Conservation (phyloP, 2,113 vertebrate genomes). For the Paratilapia polleni region DNA sequence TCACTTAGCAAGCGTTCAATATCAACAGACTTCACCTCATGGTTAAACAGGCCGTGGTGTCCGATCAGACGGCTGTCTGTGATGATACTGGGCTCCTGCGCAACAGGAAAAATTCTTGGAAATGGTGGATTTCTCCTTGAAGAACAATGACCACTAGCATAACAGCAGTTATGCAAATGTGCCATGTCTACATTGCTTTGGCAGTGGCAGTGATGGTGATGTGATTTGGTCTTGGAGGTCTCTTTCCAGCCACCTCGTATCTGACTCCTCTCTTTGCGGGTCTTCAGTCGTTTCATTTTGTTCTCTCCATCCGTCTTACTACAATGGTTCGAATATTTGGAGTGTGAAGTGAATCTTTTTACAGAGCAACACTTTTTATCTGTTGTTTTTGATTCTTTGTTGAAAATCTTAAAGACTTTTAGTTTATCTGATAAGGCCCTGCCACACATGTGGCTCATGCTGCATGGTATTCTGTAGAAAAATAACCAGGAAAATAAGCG, state of each 20-base stretch:
- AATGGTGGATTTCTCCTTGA: slow-evolving; percentile 40
- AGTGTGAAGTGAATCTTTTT: not conserved
- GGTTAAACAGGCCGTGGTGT: slow-evolving; percentile 82
- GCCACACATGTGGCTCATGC: slow-evolving; percentile 56
- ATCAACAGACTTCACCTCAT: slow-evolving; percentile 82
- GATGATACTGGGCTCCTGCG: slow-evolving; percentile 78
- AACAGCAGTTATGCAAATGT: slow-evolving; percentile 28
- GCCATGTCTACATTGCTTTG: slow-evolving; percentile 36
- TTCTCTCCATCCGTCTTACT: slow-evolving; percentile 10
- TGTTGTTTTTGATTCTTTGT: slow-evolving; percentile 26
- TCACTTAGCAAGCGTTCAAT: slow-evolving; percentile 78
- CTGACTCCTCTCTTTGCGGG: slow-evolving; percentile 76
- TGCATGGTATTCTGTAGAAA: slow-evolving; percentile 45
- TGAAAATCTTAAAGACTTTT: slow-evolving; percentile 27
- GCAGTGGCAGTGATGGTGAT: slow-evolving; percentile 9
- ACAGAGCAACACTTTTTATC: slow-evolving; percentile 13
- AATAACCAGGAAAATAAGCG: not conserved
- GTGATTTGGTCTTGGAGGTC: slow-evolving; percentile 21
- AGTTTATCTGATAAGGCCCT: slow-evolving; percentile 36
- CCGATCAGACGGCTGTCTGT: slow-evolving; percentile 80
- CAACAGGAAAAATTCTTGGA: slow-evolving; percentile 21
- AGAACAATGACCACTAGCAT: slow-evolving; percentile 10
- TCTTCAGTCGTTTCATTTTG: slow-evolving; percentile 78
- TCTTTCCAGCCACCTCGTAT: slow-evolving; percentile 41
- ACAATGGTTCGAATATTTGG: slow-evolving; percentile 3